A percentile compares a stretch with the other conserved stretches of the same genome.
Conservation (phyloP, 92 coral and sea anemone genomes). For the Porites evermanni region DNA sequence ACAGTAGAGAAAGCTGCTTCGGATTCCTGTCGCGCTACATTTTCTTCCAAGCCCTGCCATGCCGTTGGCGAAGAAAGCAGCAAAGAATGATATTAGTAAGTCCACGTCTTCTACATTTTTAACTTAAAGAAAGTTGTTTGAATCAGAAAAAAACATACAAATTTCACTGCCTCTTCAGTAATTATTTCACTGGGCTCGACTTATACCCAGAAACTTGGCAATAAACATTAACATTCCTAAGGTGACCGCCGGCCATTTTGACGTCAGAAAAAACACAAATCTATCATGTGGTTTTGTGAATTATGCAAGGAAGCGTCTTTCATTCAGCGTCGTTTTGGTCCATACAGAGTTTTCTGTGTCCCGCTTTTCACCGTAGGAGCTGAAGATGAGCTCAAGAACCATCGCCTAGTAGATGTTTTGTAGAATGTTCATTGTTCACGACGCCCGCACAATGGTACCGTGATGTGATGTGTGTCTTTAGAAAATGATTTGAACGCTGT, state of each 20-base stretch:
- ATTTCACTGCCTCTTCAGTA: neutral
- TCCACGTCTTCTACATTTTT: neutral
- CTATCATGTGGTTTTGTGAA: neutral
- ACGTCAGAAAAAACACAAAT: conserved; percentile 7
- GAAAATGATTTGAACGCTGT: too few relatives aligned
- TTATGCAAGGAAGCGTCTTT: neutral
- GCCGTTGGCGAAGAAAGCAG: conserved; percentile 73
- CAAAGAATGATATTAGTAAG: conserved; percentile 82
- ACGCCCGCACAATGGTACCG: too few relatives aligned
- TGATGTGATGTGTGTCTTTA: too few relatives aligned
- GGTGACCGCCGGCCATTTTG: conserved; percentile 17
- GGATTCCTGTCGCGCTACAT: conserved; percentile 29
- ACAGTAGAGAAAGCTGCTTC: conserved; percentile 10
- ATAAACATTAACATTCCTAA: conserved; percentile 46
- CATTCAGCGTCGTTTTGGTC: neutral
- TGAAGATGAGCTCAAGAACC: neutral
- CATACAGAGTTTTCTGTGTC: neutral
- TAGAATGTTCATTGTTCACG: too few relatives aligned
- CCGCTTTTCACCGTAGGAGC: neutral
- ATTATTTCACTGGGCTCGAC: neutral
- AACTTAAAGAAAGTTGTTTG: neutral
- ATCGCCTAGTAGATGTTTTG: neutral
- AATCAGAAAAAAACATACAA: neutral
- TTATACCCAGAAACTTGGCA: conserved; percentile 14
- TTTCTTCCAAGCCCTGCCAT: conserved; percentile 21